Conservation (phyloP, 2,888 invertebrate species). For the Volucella zonaria region DNA sequence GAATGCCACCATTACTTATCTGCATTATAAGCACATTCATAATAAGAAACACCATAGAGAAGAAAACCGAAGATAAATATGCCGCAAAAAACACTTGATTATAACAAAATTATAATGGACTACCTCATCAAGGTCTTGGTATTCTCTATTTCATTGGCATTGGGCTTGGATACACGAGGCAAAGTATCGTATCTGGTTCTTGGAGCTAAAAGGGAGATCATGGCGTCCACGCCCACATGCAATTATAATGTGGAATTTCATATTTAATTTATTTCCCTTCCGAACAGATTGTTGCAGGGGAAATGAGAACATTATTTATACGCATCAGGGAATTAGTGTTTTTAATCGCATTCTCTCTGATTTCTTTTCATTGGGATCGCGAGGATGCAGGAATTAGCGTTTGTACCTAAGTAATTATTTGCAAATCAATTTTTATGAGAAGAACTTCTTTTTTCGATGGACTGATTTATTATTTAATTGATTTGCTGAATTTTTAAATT, state of each 20-base stretch:
- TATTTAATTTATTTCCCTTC: constrained; percentile 72
- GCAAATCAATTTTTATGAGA: constrained; percentile 34
- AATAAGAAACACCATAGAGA: constrained; percentile 35
- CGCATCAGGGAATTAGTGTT: constrained; percentile 68
- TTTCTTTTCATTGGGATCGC: constrained; percentile 48
- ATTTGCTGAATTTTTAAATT: too few relatives aligned
- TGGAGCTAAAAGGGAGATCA: constrained; percentile 47
- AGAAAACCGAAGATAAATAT: constrained; percentile 37
- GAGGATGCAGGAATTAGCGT: constrained; percentile 41
- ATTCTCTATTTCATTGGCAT: constrained; percentile 65
- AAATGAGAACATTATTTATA: constrained; percentile 73
- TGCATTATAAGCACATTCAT: constrained; percentile 38
- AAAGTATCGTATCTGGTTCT: constrained; percentile 63
- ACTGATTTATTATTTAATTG: too few relatives aligned
- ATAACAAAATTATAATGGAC: constrained; percentile 72
- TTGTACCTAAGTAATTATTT: constrained; percentile 67
- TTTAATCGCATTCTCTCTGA: constrained; percentile 55
- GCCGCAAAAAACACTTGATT: constrained; percentile 61
- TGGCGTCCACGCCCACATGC: constrained; percentile 72
- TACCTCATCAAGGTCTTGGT: constrained; percentile 63
- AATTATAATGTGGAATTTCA: constrained; percentile 74
- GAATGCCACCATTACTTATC: constrained; percentile 51
- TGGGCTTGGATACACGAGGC: constrained; percentile 17
- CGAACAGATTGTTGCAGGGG: constrained; percentile 49
- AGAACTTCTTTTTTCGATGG: not conserved